Evolutionary conservation across 2,888 invertebrate species (phyloP), one percentile per base, ranked within the genome.

Genomic region (Beris chalybata): DNA sequence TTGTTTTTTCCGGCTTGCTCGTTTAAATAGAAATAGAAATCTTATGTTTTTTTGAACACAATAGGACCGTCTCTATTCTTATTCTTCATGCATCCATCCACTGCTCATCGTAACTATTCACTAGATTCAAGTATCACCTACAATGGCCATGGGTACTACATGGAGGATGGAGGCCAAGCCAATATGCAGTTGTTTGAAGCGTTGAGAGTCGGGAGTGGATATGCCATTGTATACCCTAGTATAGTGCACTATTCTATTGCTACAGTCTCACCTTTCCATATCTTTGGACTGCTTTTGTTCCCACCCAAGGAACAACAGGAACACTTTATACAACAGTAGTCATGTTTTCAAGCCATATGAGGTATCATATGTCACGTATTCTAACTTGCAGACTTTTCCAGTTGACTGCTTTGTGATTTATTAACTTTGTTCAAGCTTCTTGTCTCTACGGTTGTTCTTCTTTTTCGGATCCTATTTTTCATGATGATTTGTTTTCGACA

Each of bases 331-430:
- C 59, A 48, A 59, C 59, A 48, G 59, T 59, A 59, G 59, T 59
- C 59, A 59, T 59, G 59, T 59, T 59, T 59, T 59, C 59, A 48
- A 38, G 59, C 59, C 59, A 38, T 59, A 59, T 48, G 59, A 59
- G 48, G 59, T 48, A 59, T 59, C 59, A 59, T 59, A 59, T 59
- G 59, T 59, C 59, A 59, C 59, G 59, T 59, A 59, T 59, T 59
- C 59, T 59, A 31, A 59, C 59, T 59, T 32, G 59, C 59, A 30
- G 59, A 47, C 59, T 47, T 59, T 48, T 59, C 32, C 22, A n/a
- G 59, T 31, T 48, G 59, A 59, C 59, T 59, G 30, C 47, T 48
- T 48, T 31, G 59, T 59, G 48, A 59, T 59, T 59, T 59, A 59
- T 59, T 47, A 48, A 59, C n/a, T 59, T 48, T 7, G 59, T 32